Percentiles rank a stretch among this genome's conserved stretches.
Evolutionary conservation across 2,888 invertebrate species (phyloP).

Genomic region (Cataglyphis cursor): DNA sequence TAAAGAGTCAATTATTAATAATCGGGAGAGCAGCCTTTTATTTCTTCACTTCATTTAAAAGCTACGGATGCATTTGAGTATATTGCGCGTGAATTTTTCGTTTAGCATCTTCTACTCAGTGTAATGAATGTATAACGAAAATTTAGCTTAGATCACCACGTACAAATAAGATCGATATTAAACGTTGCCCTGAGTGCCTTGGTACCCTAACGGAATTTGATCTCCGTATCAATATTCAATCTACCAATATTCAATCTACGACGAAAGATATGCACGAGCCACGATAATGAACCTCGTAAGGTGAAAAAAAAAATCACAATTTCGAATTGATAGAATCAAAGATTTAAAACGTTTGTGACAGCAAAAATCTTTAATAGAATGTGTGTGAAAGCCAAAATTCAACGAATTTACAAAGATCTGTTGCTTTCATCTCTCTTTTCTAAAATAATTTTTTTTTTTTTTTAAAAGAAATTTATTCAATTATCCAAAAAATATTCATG

Average conservation of each 20-base stretch:
- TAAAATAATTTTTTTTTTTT: not conserved
- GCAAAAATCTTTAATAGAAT: not conserved
- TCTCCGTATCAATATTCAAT: conserved; percentile 63
- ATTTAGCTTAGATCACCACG: conserved; percentile 77
- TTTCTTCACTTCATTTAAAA: conserved; percentile 64
- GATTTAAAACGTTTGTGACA: not conserved
- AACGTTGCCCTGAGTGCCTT: conserved; percentile 84
- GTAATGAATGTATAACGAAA: conserved; percentile 79
- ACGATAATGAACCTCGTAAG: conserved; percentile 17
- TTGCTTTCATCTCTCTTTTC: not conserved
- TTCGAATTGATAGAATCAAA: not conserved
- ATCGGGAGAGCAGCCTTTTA: conserved; percentile 26
- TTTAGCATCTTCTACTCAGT: conserved; percentile 61
- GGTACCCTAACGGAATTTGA: conserved; percentile 79
- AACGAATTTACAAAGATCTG: not conserved
- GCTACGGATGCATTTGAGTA: conserved; percentile 66
- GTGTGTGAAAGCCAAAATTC: not conserved
- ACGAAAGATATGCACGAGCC: conserved; percentile 34
- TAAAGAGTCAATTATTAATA: conserved; percentile 29
- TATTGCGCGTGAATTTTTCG: conserved; percentile 33
- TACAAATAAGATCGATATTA: conserved; percentile 82
- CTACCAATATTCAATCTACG: conserved; percentile 52
- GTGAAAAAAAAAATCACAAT: conserved; percentile 6
- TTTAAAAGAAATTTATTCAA: conserved; percentile 2
- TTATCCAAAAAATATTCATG: conserved; percentile 7